Base-by-base conservation (phyloP, 2,888 invertebrate genomes). In the Agrotis puta region DNA sequence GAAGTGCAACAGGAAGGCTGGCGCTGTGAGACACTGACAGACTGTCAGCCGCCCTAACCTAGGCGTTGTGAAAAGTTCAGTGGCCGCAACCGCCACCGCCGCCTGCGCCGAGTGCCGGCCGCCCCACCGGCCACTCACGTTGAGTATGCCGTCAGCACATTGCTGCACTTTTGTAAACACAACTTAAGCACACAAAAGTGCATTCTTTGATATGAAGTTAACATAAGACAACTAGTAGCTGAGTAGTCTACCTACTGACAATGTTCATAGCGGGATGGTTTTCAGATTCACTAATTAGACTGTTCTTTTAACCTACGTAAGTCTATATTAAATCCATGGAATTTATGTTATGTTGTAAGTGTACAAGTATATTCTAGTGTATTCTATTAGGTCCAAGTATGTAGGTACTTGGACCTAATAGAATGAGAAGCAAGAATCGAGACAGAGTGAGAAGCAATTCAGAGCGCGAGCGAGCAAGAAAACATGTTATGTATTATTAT, bases 401-500 rank as follows among this genome's bases (percentile, higher is more conserved):
- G 65, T 92, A 33, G 0, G 33, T 27, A 92, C 78, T 50, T 77
- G 83, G 69, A 74, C 67, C 66, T 63, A 76, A 54, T 74, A 88
- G 89, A 91, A 88, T 74, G 92, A 92, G 91, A 92, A 85, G 89
- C 86, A 88, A 89, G 85, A 89, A 82, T 85, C 68, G 73, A 77
- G 76, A 79, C 69, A 45, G 87, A 85, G 85, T 80, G 87, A 88
- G 84, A 86, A 85, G 83, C 73, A 83, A 83, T 85, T 79, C 79
- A 88, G 76, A 85, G 92, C 86, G 93, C 79, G 94, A 94, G 94
- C 89, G 94, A 93, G 95, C 88, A 90, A 92, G 94, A 92, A 89
- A 89, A 91, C 90, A 87, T 90, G 91, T 93, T 92, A 91, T 93
- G 93, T 94, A 94, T 94, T 94, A 92, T 93, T 94, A 94, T 94